Percentiles rank a stretch among this genome's conserved stretches.
Conservation (phyloP, 2,113 vertebrate genomes). For the Platycercus adscitus region DNA sequence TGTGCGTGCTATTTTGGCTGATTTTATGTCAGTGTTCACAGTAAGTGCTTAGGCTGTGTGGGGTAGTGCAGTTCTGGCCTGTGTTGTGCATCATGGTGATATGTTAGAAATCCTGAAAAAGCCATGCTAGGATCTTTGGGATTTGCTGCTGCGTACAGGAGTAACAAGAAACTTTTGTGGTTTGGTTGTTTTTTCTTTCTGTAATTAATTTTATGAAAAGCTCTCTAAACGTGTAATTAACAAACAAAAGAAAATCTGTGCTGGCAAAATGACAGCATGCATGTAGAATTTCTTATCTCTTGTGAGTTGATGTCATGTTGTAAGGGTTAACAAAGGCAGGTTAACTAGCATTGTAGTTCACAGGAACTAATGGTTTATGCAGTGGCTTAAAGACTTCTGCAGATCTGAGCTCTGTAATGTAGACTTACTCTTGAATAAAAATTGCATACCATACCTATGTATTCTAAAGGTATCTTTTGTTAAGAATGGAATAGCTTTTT, state of each 20-base stretch:
- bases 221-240: neutral
- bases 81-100: neutral
- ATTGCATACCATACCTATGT: neutral
- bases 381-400: neutral
- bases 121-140: neutral
- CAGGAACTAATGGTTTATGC: neutral
- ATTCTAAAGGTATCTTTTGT: neutral
- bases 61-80: neutral
- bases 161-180: neutral
- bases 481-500: neutral
- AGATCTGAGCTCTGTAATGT: neutral
- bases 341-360: neutral
- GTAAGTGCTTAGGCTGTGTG: neutral
- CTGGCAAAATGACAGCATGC: neutral
- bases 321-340: neutral
- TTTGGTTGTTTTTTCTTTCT: neutral
- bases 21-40: neutral
- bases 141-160: neutral
- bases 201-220: neutral
- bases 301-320: neutral
- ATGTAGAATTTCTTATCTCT: neutral
- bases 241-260: neutral
- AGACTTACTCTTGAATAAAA: neutral
- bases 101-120: neutral
- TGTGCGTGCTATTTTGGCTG: accelerated